phyloP scores from a whole-genome alignment of 2,888 invertebrate species.

The Oligia fasciuncula region DNA sequence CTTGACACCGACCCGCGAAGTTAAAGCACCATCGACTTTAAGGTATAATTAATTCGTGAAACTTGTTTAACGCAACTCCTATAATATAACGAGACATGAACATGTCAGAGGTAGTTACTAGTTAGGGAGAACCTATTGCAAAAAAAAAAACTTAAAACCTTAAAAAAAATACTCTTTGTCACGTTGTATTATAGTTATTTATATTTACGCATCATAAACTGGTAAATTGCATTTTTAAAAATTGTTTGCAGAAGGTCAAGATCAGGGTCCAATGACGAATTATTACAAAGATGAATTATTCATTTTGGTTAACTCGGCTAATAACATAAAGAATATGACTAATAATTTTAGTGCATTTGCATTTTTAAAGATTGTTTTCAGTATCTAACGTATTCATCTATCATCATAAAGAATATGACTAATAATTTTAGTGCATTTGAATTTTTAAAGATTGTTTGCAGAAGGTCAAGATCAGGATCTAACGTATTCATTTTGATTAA shows the following conservation, averaged over 20 bases:
- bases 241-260: conserved; percentile 17
- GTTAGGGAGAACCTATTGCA: neutral
- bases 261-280: neutral
- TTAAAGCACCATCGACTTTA: conserved; percentile 8
- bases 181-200: neutral
- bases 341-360: neutral
- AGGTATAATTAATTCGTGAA: conserved; percentile 14
- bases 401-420: too few species aligned
- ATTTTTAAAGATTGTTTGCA: too few species aligned
- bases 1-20: conserved; percentile 21
- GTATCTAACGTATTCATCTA: too few species aligned
- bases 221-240: neutral
- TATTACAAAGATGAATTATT: neutral
- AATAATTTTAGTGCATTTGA: too few species aligned
- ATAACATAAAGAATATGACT: neutral
- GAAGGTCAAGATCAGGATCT: too few species aligned
- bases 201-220: neutral
- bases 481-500: too few species aligned
- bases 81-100: conserved; percentile 7
- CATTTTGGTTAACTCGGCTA: neutral
- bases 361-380: too few species aligned
- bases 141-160: neutral
- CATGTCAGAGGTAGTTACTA: conserved; percentile 1
- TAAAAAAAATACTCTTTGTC: neutral
- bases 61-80: conserved; percentile 22